Evolutionary conservation across 2,888 invertebrate species (phyloP).

Genomic region (Dione vanillae): DNA sequence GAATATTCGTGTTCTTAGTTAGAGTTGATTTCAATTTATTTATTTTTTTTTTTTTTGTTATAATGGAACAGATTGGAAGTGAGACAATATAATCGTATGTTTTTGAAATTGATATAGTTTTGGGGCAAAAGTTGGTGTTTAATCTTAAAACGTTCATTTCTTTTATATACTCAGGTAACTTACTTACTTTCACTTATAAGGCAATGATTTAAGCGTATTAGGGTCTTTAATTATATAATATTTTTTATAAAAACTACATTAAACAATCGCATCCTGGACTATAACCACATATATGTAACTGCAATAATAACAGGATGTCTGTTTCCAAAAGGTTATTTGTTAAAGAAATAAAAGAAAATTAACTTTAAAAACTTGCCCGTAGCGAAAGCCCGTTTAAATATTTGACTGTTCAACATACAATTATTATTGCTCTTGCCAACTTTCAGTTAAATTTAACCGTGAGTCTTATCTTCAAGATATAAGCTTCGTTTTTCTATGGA

Average conservation of each 20-base stretch:
- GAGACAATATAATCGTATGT: too few relatives aligned
- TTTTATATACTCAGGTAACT: too few relatives aligned
- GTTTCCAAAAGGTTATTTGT: slow-evolving; percentile 49
- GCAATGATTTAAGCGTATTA: too few relatives aligned
- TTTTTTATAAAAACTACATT: background rate
- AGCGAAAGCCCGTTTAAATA: slow-evolving; percentile 71
- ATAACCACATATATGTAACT: slow-evolving; percentile 14
- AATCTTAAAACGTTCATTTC: too few relatives aligned
- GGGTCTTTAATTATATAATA: background rate
- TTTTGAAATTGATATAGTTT: too few relatives aligned
- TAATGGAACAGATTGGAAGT: too few relatives aligned
- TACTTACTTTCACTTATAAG: too few relatives aligned
- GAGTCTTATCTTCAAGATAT: slow-evolving; percentile 37
- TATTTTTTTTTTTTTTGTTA: too few relatives aligned
- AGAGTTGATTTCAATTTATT: background rate
- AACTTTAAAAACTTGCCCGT: slow-evolving; percentile 63
- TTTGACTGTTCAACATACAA: slow-evolving; percentile 74
- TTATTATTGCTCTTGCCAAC: slow-evolving; percentile 73
- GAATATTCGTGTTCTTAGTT: background rate
- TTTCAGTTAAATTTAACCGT: slow-evolving; percentile 47
- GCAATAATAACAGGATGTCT: slow-evolving; percentile 28
- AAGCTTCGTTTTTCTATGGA: slow-evolving; percentile 42
- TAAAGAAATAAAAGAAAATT: slow-evolving; percentile 55
- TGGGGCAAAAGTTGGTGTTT: too few relatives aligned
- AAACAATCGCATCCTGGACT: background rate